phyloP scores from a whole-genome alignment of 2,113 vertebrate genomes.

The Pteropus alecto region DNA sequence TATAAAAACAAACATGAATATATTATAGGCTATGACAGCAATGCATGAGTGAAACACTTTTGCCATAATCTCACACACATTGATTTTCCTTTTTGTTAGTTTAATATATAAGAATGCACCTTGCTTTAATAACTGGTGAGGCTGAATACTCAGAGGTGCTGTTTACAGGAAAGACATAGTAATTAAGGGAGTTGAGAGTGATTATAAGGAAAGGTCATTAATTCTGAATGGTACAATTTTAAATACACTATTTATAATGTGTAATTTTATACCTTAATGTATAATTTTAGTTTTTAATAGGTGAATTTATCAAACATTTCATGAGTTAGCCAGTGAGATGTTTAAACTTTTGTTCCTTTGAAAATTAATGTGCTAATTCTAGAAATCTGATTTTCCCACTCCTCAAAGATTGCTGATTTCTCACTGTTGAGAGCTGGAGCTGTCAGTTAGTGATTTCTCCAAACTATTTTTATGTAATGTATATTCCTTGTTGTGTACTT shows the following conservation, averaged over 20 bases:
- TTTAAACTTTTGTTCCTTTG: constrained; percentile 4
- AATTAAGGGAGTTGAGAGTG: neutral
- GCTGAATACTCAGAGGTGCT: neutral
- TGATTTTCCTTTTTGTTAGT: neutral
- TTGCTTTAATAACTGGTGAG: neutral
- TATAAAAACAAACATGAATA: neutral
- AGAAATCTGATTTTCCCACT: neutral
- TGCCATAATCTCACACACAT: neutral
- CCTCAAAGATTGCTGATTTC: neutral
- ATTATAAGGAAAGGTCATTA: neutral
- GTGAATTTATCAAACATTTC: neutral
- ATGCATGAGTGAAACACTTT: neutral
- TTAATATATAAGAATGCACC: neutral
- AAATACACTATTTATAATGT: neutral
- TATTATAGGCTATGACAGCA: neutral
- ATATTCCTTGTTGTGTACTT: neutral
- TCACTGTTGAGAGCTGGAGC: neutral
- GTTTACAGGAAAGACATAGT: neutral
- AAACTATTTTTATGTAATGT: neutral
- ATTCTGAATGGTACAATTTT: neutral
- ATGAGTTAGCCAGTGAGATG: neutral
- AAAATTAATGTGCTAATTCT: neutral
- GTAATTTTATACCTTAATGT: neutral
- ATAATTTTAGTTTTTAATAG: constrained; percentile 1
- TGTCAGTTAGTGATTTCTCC: neutral